Evolutionary conservation across 2,797 vertebrate species (phyloP).

Genomic region (Mus spretus): DNA sequence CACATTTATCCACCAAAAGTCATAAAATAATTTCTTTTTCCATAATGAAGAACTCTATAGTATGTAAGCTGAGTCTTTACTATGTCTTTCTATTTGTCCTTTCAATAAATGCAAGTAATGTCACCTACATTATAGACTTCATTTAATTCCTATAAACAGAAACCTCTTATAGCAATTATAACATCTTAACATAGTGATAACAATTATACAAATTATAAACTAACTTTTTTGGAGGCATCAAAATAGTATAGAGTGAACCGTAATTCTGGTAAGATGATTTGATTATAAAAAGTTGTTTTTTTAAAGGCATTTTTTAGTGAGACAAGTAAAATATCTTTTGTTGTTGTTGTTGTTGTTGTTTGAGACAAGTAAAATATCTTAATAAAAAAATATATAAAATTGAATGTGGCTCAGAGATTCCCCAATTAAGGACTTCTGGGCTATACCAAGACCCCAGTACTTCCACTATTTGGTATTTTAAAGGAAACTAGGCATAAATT

Average conservation of each 20-base stretch:
- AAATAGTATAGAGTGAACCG: not conserved
- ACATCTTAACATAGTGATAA: not conserved
- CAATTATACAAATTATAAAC: slow-evolving; percentile 29
- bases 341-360: not conserved
- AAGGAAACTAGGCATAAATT: slow-evolving; percentile 36
- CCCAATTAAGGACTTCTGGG: slow-evolving; percentile 18
- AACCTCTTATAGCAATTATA: not conserved
- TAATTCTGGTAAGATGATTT: not conserved
- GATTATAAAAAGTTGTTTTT: slow-evolving; percentile 19
- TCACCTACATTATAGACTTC: slow-evolving; percentile 20
- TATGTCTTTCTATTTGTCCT: slow-evolving; percentile 20
- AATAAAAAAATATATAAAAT: not conserved
- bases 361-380: slow-evolving; percentile 27
- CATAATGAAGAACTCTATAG: not conserved
- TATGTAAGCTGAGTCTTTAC: not conserved
- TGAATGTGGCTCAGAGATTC: not conserved
- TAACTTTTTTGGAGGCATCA: not conserved
- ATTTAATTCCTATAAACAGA: slow-evolving; percentile 53
- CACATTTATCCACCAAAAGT: not conserved
- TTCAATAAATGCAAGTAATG: slow-evolving; percentile 40
- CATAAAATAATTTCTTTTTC: not conserved
- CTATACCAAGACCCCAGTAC: not conserved
- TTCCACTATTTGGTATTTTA: slow-evolving; percentile 54
- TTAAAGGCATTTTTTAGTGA: not conserved
- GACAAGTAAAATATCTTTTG: not conserved